These are phyloP conservation scores for Eufriesea mexicana DNA, from an alignment of 1,140 invertebrate species.

Conservation along the genomic window DNA sequence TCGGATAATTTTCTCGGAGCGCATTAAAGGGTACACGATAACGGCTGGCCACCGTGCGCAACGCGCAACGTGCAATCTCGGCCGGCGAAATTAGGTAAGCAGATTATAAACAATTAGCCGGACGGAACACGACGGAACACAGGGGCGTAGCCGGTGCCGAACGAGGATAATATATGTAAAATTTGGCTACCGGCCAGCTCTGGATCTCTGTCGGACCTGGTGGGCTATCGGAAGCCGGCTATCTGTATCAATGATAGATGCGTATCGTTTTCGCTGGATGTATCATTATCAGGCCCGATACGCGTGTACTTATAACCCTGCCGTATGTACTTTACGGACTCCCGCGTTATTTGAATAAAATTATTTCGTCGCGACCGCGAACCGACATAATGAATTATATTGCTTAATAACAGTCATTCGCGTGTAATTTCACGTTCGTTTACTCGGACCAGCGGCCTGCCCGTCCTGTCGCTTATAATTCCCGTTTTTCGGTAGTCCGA, in stretches of 20 bases:
- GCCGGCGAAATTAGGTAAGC: constrained; percentile 51
- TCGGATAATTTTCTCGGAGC: not conserved
- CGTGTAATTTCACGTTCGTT: not conserved
- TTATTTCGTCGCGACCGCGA: not conserved
- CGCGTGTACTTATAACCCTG: not conserved
- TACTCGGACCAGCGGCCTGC: not conserved
- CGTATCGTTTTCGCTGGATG: not conserved
- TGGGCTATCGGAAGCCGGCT: not conserved
- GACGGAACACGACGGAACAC: constrained; percentile 25
- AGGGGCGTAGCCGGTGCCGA: not conserved
- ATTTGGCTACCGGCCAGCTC: constrained; percentile 52
- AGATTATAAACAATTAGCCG: constrained; percentile 58
- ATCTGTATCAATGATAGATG: constrained; percentile 4
- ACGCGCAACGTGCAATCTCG: constrained; percentile 13
- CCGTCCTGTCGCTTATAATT: not conserved
- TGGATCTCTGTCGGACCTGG: constrained; percentile 22
- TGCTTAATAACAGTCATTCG: not conserved
- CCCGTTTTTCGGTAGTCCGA: not conserved
- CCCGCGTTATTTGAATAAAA: constrained; percentile 13
- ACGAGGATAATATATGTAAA: constrained; percentile 55
- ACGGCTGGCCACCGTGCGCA: not conserved
- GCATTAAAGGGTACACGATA: constrained; percentile 28
- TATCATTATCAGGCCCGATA: constrained; percentile 24
- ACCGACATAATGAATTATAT: constrained; percentile 1
- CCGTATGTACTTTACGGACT: not conserved